Evolutionary conservation across 2,888 invertebrate genomes (phyloP).

Genomic region (Apocheima hispidaria): DNA sequence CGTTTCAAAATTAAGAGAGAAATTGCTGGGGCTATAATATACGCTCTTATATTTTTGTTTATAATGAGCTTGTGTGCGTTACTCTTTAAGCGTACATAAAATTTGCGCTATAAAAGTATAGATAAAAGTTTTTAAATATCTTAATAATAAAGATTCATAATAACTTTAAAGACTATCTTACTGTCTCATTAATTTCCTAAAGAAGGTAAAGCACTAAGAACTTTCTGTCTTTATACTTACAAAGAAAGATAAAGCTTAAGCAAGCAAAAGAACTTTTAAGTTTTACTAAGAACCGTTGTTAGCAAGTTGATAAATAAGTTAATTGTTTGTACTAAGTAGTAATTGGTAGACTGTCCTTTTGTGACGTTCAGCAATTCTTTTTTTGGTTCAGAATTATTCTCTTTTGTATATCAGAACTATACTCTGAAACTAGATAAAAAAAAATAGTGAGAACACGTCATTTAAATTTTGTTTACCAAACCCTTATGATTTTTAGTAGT

Average conservation of each 20-base stretch:
- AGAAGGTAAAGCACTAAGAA: slow-evolving; percentile 35
- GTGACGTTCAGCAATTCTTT: slow-evolving; percentile 1
- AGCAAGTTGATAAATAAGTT: slow-evolving; percentile 55
- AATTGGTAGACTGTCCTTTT: slow-evolving; percentile 39
- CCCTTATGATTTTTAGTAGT: too few species aligned
- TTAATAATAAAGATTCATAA: slow-evolving; percentile 17
- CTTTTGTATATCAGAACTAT: too few species aligned
- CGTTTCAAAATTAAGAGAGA: too few species aligned
- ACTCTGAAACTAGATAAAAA: too few species aligned
- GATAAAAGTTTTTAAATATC: too few species aligned
- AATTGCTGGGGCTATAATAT: too few species aligned
- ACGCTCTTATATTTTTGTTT: too few species aligned
- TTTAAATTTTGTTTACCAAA: too few species aligned
- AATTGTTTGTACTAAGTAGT: slow-evolving; percentile 44
- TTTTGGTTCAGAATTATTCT: background rate
- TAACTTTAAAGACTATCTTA: slow-evolving; percentile 38
- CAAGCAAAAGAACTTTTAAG: slow-evolving; percentile 59
- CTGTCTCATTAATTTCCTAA: slow-evolving; percentile 51
- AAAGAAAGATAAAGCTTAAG: slow-evolving; percentile 61
- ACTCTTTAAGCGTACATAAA: too few species aligned
- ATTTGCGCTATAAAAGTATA: too few species aligned
- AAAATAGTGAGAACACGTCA: too few species aligned
- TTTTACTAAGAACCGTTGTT: slow-evolving; percentile 56
- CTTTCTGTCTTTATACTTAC: slow-evolving; percentile 45
- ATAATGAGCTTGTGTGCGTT: too few species aligned